A percentile compares a stretch with the other conserved stretches of the same genome.
phyloP scores from a whole-genome alignment of 2,113 vertebrate genomes.

The Riparia riparia region DNA sequence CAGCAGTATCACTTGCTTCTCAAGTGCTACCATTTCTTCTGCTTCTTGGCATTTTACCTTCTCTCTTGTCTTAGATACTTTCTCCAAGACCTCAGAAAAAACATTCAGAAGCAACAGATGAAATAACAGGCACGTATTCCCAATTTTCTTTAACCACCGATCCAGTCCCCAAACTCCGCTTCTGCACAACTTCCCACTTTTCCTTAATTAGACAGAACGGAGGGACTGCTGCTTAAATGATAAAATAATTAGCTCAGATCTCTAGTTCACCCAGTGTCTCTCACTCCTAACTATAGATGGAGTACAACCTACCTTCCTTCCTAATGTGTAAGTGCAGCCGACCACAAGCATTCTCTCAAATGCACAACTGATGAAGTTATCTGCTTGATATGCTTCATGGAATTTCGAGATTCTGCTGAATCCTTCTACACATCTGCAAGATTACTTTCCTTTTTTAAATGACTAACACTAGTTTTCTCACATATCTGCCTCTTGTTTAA shows the following conservation, averaged over 20 bases:
- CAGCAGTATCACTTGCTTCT: not conserved
- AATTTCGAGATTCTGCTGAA: not conserved
- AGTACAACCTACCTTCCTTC: not conserved
- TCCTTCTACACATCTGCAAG: not conserved
- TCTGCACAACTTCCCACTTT: not conserved
- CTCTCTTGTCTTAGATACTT: not conserved
- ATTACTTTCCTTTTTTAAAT: not conserved
- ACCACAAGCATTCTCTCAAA: not conserved
- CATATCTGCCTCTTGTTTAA: not conserved
- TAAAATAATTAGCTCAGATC: not conserved
- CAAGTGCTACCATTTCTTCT: not conserved
- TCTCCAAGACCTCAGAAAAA: not conserved
- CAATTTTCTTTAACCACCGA: not conserved
- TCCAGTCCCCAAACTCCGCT: not conserved
- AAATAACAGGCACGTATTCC: not conserved
- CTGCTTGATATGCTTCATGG: too few species aligned
- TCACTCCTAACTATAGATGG: not conserved
- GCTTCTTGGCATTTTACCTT: not conserved
- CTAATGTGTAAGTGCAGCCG: accelerated
- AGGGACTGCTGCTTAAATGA: not conserved
- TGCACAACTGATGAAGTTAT: not conserved
- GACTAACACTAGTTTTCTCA: not conserved
- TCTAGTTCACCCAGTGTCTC: not conserved
- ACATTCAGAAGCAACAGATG: not conserved
- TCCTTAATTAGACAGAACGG: not conserved